Conservation (phyloP, 2,113 vertebrate species). For the Peromyscus californicus region DNA sequence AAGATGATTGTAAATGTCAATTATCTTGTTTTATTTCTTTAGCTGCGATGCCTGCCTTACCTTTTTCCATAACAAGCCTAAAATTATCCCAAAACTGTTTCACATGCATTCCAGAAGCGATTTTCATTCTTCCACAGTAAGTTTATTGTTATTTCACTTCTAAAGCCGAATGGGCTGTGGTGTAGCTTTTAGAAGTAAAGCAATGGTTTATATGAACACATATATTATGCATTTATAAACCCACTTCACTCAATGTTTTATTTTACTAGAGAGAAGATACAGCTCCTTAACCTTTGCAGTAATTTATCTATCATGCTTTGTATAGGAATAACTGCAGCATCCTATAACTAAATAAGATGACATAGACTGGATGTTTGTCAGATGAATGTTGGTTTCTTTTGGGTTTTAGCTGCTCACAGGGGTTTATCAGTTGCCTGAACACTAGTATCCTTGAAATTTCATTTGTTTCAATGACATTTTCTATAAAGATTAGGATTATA, state of each 20-base stretch:
- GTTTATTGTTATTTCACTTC: constrained; percentile 82
- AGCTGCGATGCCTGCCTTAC: constrained; percentile 90
- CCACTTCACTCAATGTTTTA: background rate
- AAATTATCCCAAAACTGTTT: constrained; percentile 95
- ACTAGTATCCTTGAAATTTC: constrained; percentile 7
- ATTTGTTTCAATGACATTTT: constrained; percentile 36
- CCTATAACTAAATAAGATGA: background rate
- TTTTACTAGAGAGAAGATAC: constrained; percentile 6
- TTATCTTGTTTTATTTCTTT: constrained; percentile 82
- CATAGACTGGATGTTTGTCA: background rate
- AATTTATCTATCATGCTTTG: constrained; percentile 17
- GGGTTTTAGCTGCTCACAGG: background rate
- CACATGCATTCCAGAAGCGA: constrained; percentile 88
- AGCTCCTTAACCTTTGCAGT: constrained; percentile 4
- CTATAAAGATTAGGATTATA: background rate
- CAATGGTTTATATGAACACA: constrained; percentile 8
- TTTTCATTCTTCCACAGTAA: constrained; percentile 94
- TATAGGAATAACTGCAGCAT: background rate
- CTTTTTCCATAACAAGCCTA: constrained; percentile 92
- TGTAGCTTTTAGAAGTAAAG: constrained; percentile 38
- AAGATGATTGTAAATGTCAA: constrained; percentile 62
- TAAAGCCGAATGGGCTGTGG: background rate
- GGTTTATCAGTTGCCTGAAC: background rate
- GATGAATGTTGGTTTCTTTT: background rate
- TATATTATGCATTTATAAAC: constrained; percentile 30